These are phyloP conservation scores for Lutra lutra DNA, from an alignment of 2,797 vertebrate genomes.

Conservation along the genomic window DNA sequence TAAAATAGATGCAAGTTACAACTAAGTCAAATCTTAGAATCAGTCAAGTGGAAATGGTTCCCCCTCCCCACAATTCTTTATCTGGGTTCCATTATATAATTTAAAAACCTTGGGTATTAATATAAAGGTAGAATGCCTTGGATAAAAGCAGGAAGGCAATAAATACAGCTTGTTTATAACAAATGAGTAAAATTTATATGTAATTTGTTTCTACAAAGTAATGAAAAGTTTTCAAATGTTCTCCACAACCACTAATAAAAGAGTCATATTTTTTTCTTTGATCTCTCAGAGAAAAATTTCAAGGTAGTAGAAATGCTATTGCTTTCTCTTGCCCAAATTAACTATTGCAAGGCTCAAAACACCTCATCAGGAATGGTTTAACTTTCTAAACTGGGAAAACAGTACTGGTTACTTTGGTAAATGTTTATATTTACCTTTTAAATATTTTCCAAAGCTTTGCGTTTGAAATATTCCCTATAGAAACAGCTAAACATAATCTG, in stretches of 20 bases:
- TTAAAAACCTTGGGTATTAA: background rate
- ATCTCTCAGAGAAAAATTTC: background rate
- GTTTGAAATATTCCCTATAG: constrained; percentile 14
- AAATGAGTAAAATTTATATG: constrained; percentile 37
- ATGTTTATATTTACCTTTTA: background rate
- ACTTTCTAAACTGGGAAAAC: background rate
- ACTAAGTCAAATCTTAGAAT: constrained; percentile 43
- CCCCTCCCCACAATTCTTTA: background rate
- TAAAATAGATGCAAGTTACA: constrained; percentile 48
- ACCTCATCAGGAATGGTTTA: background rate
- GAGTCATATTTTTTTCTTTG: background rate
- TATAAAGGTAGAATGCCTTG: constrained; percentile 19
- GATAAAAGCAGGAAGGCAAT: constrained; percentile 26
- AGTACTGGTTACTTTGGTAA: background rate
- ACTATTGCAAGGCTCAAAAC: background rate
- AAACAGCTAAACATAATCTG: constrained; percentile 9
- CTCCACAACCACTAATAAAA: background rate
- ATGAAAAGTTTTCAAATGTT: background rate
- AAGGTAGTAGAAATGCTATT: background rate
- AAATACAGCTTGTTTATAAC: background rate
- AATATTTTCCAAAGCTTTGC: background rate
- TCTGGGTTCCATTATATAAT: constrained; percentile 29
- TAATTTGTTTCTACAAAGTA: constrained; percentile 44
- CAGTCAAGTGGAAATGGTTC: constrained; percentile 36
- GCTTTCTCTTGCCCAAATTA: background rate